Evolutionary conservation across 1,140 invertebrate species (phyloP).

Genomic region (Spodoptera litura): DNA sequence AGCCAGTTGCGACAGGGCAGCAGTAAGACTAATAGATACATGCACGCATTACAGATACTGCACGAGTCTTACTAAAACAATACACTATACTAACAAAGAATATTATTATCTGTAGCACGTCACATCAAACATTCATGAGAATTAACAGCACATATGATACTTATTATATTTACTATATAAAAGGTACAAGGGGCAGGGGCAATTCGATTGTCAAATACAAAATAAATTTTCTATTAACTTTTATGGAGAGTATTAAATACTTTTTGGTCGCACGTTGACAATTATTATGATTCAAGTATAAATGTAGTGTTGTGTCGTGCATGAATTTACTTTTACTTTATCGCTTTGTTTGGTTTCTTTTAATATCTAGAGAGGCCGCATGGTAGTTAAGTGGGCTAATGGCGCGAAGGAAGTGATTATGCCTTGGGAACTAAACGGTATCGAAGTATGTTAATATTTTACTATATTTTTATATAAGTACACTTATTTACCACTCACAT

Average conservation of each 20-base stretch:
- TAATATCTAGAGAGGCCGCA: slow-evolving; percentile 82
- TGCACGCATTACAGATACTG: slow-evolving; percentile 64
- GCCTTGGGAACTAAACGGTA: slow-evolving; percentile 83
- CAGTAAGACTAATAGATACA: slow-evolving; percentile 75
- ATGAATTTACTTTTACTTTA: slow-evolving; percentile 75
- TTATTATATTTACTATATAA: not conserved
- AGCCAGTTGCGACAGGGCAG: slow-evolving; percentile 72
- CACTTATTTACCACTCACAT: slow-evolving; percentile 37
- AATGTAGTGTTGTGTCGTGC: slow-evolving; percentile 55
- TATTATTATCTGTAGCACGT: slow-evolving; percentile 11
- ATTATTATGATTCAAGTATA: slow-evolving; percentile 12
- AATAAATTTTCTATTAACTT: no score
- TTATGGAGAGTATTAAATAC: no score
- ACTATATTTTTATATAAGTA: slow-evolving; percentile 54
- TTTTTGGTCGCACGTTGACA: not conserved
- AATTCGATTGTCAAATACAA: no score
- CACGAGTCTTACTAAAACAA: slow-evolving; percentile 52
- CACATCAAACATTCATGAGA: not conserved
- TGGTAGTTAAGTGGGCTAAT: slow-evolving; percentile 85
- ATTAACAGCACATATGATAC: slow-evolving; percentile 7
- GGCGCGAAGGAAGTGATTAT: slow-evolving; percentile 81
- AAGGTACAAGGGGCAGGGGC: no score
- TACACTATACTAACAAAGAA: slow-evolving; percentile 44
- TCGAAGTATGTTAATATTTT: slow-evolving; percentile 78
- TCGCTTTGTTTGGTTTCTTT: slow-evolving; percentile 75